These are phyloP conservation scores for Brachylomia viminalis DNA, from an alignment of 2,888 invertebrate genomes.

Conservation along the genomic window DNA sequence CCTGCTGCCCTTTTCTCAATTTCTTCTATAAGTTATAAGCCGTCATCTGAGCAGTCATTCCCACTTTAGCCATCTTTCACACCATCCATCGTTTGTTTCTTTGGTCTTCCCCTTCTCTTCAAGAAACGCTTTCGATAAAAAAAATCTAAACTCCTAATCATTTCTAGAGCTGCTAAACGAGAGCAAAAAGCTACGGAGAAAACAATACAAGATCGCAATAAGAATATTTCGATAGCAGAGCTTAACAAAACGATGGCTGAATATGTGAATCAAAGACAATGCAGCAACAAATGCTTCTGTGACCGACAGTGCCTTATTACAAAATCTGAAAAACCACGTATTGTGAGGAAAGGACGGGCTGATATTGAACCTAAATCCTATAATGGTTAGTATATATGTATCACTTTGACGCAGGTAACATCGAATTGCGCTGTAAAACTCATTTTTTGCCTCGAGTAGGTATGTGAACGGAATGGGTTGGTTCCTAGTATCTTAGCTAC, in stretches of 20 bases:
- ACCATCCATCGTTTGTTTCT: too few relatives aligned
- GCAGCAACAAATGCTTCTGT: constrained; percentile 42
- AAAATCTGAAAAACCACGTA: constrained; percentile 30
- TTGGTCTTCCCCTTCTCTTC: too few relatives aligned
- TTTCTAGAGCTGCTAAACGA: constrained; percentile 41
- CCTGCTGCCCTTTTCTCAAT: too few relatives aligned
- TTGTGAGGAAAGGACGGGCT: constrained; percentile 21
- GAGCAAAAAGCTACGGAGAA: constrained; percentile 43
- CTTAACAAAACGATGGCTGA: constrained; percentile 52
- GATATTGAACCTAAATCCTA: constrained; percentile 23
- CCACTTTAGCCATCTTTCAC: too few relatives aligned
- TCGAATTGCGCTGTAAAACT: background rate
- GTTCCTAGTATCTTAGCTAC: too few relatives aligned
- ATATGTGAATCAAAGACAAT: constrained; percentile 27
- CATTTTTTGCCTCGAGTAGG: background rate
- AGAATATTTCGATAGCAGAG: constrained; percentile 32
- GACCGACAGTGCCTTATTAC: constrained; percentile 58
- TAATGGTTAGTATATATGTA: constrained; percentile 14
- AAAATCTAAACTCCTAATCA: background rate
- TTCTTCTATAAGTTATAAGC: too few relatives aligned
- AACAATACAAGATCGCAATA: constrained; percentile 31
- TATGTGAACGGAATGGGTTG: background rate
- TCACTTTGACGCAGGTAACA: background rate
- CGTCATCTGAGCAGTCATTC: too few relatives aligned
- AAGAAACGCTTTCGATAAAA: too few relatives aligned